These are phyloP conservation scores for Hypolimnas misippus DNA, from an alignment of 2,888 invertebrate genomes.

Conservation along the genomic window DNA sequence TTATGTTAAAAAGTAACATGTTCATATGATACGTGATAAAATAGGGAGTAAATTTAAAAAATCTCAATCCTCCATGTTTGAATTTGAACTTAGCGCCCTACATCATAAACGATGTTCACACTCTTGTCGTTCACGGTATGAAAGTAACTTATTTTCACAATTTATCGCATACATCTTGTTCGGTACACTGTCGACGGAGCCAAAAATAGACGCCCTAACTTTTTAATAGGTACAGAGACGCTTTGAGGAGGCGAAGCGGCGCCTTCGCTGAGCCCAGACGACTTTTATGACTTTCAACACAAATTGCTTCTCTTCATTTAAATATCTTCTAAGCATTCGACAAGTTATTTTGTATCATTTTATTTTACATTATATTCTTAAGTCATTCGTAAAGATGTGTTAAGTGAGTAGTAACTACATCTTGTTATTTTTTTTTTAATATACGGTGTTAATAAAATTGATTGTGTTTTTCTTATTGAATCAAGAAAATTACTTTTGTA, in stretches of 20 bases:
- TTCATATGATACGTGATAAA: not conserved
- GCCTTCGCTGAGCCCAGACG: conserved; percentile 67
- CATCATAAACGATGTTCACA: conserved; percentile 26
- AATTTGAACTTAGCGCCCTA: conserved; percentile 17
- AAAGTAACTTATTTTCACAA: conserved; percentile 54
- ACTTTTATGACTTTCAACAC: conserved; percentile 75
- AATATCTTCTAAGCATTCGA: conserved; percentile 52
- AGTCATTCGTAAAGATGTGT: not conserved
- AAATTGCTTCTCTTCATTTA: conserved; percentile 73
- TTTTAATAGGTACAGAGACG: conserved; percentile 72
- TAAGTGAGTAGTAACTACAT: not conserved
- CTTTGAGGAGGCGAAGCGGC: conserved; percentile 55
- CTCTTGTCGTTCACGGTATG: conserved; percentile 17
- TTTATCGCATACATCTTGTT: conserved; percentile 65
- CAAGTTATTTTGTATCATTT: conserved; percentile 42
- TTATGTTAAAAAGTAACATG: not conserved
- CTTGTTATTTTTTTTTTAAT: not conserved
- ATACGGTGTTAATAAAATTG: not conserved
- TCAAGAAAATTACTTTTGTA: no score
- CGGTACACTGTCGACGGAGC: conserved; percentile 55
- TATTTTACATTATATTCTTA: conserved; percentile 27
- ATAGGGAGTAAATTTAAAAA: not conserved
- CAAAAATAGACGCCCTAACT: conserved; percentile 76
- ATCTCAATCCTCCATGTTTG: conserved; percentile 6
- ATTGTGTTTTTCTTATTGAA: not conserved